These are phyloP conservation scores for Marcusenius ussheri DNA, from an alignment of 2,113 vertebrate genomes.

Conservation along the genomic window DNA sequence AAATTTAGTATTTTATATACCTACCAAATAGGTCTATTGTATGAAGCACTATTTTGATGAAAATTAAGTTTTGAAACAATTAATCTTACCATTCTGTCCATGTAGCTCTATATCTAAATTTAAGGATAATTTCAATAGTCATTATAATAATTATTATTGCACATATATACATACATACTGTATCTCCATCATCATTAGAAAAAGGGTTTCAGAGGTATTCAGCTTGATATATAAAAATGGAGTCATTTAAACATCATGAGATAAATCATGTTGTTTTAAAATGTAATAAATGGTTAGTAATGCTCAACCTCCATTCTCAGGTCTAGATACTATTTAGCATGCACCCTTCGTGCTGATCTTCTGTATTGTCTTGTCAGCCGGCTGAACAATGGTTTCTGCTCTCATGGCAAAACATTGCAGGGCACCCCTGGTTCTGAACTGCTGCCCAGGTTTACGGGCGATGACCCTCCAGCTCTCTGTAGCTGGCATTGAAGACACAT, in stretches of 20 bases:
- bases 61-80: background rate
- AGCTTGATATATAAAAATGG: background rate
- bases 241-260: background rate
- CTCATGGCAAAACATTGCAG: background rate
- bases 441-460: background rate
- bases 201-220: background rate
- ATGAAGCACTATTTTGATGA: background rate
- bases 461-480: background rate
- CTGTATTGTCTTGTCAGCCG: background rate
- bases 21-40: background rate
- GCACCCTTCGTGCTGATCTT: background rate
- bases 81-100: background rate
- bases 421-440: background rate
- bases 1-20: background rate
- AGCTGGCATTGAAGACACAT: background rate
- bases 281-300: background rate
- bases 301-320: background rate
- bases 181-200: background rate
- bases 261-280: background rate
- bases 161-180: background rate
- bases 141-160: background rate
- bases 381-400: background rate
- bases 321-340: background rate
- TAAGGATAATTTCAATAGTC: background rate
- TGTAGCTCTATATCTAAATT: background rate